These are phyloP conservation scores for Philereme vetulata DNA, from an alignment of 2,888 invertebrate species.

Conservation along the genomic window DNA sequence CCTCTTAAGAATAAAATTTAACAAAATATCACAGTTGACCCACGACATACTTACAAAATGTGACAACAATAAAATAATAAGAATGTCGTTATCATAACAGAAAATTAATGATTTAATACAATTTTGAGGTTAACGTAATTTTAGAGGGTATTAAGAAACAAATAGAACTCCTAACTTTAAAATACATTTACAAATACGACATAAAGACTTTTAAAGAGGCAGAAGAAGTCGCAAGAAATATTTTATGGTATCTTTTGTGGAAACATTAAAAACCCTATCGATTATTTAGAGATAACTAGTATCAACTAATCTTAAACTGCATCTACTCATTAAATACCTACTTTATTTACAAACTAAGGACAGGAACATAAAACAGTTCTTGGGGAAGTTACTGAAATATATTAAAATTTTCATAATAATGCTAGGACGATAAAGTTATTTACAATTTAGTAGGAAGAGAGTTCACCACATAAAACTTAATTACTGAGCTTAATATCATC, in stretches of 20 bases:
- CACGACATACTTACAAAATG: constrained; percentile 71
- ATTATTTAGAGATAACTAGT: constrained; percentile 48
- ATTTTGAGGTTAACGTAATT: constrained; percentile 41
- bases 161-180: constrained; percentile 67
- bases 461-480: constrained; percentile 65
- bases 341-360: constrained; percentile 79
- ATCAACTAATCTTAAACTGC: constrained; percentile 52
- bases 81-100: constrained; percentile 45
- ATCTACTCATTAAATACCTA: constrained; percentile 60
- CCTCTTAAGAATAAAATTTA: constrained; percentile 79
- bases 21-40: constrained; percentile 84
- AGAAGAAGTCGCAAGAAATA: constrained; percentile 65
- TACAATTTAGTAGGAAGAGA: constrained; percentile 68
- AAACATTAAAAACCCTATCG: constrained; percentile 63
- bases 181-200: constrained; percentile 73
- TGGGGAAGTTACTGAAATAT: constrained; percentile 77
- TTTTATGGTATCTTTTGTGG: constrained; percentile 68
- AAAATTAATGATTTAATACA: constrained; percentile 25
- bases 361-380: constrained; percentile 83
- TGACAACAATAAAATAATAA: constrained; percentile 63
- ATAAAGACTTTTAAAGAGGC: constrained; percentile 67
- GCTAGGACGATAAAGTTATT: constrained; percentile 67
- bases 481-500: constrained; percentile 72
- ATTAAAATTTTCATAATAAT: constrained; percentile 71
- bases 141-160: constrained; percentile 50